These are phyloP conservation scores for Brachyptera risi DNA, from an alignment of 2,888 invertebrate species.

Conservation along the genomic window DNA sequence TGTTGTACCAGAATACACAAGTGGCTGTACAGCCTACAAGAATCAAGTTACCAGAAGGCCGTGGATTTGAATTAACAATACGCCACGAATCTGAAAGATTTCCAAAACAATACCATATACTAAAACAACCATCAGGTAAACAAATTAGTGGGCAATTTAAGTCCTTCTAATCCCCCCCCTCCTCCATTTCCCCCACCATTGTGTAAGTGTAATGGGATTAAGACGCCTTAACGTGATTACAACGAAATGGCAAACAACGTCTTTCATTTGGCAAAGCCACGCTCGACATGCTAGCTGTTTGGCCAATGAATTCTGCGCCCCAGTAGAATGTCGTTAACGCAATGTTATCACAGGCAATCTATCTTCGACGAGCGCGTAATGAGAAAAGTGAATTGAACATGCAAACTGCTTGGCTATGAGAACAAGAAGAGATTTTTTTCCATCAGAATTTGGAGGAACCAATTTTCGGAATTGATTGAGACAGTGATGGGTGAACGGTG, in stretches of 20 bases:
- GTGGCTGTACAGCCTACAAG: too few species aligned
- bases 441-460: too few species aligned
- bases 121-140: constrained; percentile 24
- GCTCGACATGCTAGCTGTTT: constrained; percentile 5
- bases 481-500: too few species aligned
- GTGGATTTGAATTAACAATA: too few species aligned
- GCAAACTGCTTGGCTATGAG: too few species aligned
- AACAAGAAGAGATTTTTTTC: too few species aligned
- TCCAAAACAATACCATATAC: neutral
- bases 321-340: neutral
- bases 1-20: too few species aligned
- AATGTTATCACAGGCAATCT: neutral
- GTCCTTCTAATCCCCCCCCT: constrained; percentile 16
- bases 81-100: constrained; percentile 8
- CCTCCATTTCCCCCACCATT: neutral
- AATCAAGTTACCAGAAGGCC: too few species aligned
- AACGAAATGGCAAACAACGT: constrained; percentile 1
- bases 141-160: constrained; percentile 29
- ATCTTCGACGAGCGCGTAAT: neutral
- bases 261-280: constrained; percentile 4
- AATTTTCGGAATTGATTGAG: too few species aligned
- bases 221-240: constrained; percentile 26
- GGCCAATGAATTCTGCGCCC: neutral
- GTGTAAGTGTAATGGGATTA: constrained; percentile 23
- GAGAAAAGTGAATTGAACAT: too few species aligned